Conservation (phyloP, 2,797 vertebrate species). For the Alfaro cultratus region DNA sequence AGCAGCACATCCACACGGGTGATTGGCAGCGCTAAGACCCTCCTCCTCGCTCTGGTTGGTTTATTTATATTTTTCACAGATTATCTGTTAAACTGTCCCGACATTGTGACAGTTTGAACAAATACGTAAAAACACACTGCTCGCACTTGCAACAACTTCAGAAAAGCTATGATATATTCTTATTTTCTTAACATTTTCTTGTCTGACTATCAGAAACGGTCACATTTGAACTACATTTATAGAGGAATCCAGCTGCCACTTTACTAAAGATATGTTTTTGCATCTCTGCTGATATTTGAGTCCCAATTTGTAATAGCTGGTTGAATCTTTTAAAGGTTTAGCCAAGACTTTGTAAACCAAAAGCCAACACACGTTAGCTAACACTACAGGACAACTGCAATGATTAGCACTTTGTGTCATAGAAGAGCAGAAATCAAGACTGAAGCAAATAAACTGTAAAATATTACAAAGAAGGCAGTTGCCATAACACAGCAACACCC, state of each 20-base stretch:
- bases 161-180: neutral
- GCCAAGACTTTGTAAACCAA: neutral
- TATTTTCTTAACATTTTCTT: neutral
- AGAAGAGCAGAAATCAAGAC: slow-evolving; percentile 2
- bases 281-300: neutral
- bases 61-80: too few species aligned
- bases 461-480: neutral
- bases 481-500: neutral
- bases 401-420: neutral
- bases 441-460: neutral
- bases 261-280: neutral
- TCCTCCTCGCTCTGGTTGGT: too few species aligned
- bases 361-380: neutral
- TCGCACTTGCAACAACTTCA: neutral
- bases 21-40: too few species aligned
- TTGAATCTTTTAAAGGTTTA: neutral
- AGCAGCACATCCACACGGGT: too few species aligned
- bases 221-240: neutral
- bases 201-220: neutral
- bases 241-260: neutral
- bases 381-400: neutral
- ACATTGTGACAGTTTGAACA: too few species aligned
- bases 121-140: too few species aligned
- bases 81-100: too few species aligned
- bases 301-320: neutral